Evolutionary conservation across 2,888 invertebrate genomes (phyloP).

Genomic region (Pyralis farinalis): DNA sequence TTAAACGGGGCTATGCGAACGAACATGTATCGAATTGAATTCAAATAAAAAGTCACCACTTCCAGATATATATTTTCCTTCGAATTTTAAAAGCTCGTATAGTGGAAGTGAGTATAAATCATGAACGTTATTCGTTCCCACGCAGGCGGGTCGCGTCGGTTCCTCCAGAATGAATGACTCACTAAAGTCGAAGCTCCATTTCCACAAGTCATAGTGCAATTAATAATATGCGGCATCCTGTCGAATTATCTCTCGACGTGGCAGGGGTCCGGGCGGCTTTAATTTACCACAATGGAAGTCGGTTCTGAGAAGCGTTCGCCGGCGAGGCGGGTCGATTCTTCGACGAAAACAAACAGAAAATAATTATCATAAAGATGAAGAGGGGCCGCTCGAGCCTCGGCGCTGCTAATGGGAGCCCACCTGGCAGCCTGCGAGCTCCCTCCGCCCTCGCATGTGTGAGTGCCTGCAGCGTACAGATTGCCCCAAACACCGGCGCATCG

Average conservation of each 20-base stretch:
- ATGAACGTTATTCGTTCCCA: constrained; percentile 64
- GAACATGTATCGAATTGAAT: constrained; percentile 38
- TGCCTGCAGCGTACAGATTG: constrained; percentile 31
- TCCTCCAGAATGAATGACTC: constrained; percentile 75
- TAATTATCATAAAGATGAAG: constrained; percentile 82
- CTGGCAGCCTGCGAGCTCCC: constrained; percentile 51
- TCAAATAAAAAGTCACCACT: constrained; percentile 39
- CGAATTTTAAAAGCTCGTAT: constrained; percentile 50
- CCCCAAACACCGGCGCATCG: constrained; percentile 7
- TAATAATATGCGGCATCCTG: constrained; percentile 81
- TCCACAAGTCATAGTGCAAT: constrained; percentile 82
- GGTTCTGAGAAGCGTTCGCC: constrained; percentile 75
- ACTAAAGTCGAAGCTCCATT: constrained; percentile 76
- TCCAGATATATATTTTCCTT: constrained; percentile 31
- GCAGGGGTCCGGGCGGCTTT: constrained; percentile 80
- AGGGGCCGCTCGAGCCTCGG: constrained; percentile 74
- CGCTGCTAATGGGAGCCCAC: constrained; percentile 77
- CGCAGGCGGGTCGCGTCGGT: constrained; percentile 54
- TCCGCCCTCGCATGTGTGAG: constrained; percentile 32
- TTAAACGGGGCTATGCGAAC: constrained; percentile 36
- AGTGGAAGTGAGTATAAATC: constrained; percentile 51
- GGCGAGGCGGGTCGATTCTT: constrained; percentile 77
- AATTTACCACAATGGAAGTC: constrained; percentile 80
- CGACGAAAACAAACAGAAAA: constrained; percentile 81
- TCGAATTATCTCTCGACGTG: constrained; percentile 79